These are phyloP conservation scores for Teleopsis dalmanni DNA, from an alignment of 1,140 invertebrate species.

Conservation along the genomic window DNA sequence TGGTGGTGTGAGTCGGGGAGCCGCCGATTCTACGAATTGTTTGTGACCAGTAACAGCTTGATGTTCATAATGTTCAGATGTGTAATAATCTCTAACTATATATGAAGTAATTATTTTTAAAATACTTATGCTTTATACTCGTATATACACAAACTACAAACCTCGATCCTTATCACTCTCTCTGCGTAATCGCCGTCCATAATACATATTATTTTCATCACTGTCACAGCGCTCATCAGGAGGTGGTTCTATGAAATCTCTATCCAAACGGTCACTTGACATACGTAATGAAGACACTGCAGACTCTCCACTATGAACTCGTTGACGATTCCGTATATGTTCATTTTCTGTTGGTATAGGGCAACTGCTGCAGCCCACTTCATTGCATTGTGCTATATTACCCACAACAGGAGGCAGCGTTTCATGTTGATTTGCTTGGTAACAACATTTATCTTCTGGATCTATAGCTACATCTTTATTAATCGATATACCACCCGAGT, in stretches of 20 bases:
- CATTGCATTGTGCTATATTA: constrained; percentile 36
- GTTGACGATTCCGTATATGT: constrained; percentile 20
- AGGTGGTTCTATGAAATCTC: constrained; percentile 2
- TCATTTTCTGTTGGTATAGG: constrained; percentile 20
- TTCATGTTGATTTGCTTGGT: constrained; percentile 13
- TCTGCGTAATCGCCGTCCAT: constrained; percentile 29
- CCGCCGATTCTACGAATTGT: constrained; percentile 14
- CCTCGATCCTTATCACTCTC: constrained; percentile 21
- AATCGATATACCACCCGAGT: constrained; percentile 31
- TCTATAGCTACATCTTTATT: constrained; percentile 43
- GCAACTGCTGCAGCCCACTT: constrained; percentile 35
- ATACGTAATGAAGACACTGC: constrained; percentile 7
- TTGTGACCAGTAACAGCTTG: background rate
- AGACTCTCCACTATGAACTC: constrained; percentile 22
- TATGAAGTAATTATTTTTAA: background rate
- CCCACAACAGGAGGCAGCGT: no score
- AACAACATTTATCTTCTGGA: constrained; percentile 41
- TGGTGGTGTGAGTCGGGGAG: constrained; percentile 17
- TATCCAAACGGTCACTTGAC: constrained; percentile 1
- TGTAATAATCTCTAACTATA: constrained; percentile 23
- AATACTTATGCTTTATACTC: background rate
- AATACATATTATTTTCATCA: constrained; percentile 16
- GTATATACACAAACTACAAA: constrained; percentile 9
- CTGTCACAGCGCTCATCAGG: constrained; percentile 3
- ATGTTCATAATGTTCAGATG: constrained; percentile 30